Evolutionary conservation across 2,888 invertebrate genomes (phyloP), one percentile per base, ranked within the genome.

Genomic region (Perizoma affinitatum): DNA sequence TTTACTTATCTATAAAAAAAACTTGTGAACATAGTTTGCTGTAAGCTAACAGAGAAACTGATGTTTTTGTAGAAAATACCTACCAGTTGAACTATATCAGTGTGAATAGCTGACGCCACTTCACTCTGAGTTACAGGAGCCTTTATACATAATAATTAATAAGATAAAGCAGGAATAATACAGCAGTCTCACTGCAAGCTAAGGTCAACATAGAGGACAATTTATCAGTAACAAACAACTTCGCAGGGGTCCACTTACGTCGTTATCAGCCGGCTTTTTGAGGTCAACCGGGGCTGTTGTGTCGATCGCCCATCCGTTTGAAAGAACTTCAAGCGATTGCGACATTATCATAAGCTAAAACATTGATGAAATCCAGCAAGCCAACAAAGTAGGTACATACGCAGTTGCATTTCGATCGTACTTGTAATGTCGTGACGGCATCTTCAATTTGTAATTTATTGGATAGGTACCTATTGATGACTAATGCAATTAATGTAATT

Each of bases 181-280:
- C 51, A 34, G 7, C 50, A 57, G 65, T 60, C 69, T 54, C 66
- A 57, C 48, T 63, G 65, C 65, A 63, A 58, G 70, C 75, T 69
- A 71, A 82, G 84, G 84, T 83, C 81, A 66, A 47, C 46, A 81
- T 58, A 75, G 77, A 82, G 83, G 81, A 79, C 82, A 67, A 67
- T 66, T 83, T 87, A 88, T 83, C 83, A 63, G 61, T 55, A 62
- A 89, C 83, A 89, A 91, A 90, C 88, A 90, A 87, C 80, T 82
- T 74, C 72, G 85, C 89, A 86, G 91, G 91, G 90, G 91, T 80
- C 81, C 83, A 83, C 90, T 90, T 89, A 91, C 91, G 71, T 88
- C 86, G 75, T 82, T 90, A 89, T 91, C 90, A 54, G 68, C 73
- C 56, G 83, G 71, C 75, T 72, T 80, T 76, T 79, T 78, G 73